Evolutionary conservation across 2,797 vertebrate genomes (phyloP).

Genomic region (Epinephelus awoara): DNA sequence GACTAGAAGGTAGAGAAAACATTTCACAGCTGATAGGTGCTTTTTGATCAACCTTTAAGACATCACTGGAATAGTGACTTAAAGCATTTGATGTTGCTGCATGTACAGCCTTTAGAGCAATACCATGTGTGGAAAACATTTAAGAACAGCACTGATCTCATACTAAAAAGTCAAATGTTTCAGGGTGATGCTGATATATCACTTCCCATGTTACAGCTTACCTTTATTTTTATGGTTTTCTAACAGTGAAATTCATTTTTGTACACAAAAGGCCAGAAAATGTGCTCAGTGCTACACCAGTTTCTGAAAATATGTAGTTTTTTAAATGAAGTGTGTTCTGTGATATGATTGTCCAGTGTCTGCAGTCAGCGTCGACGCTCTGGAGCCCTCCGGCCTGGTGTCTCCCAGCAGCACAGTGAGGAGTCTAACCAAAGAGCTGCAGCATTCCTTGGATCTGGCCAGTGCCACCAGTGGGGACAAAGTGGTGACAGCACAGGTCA

Average conservation of each 20-base stretch:
- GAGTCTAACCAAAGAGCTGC: conserved; percentile 91
- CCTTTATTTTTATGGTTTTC: not conserved
- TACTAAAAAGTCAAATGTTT: not conserved
- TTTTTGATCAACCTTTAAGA: not conserved
- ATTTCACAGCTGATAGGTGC: too few relatives aligned
- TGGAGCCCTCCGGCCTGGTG: conserved; percentile 89
- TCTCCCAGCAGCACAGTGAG: conserved; percentile 89
- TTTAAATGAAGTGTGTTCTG: not conserved
- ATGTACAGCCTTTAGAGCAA: not conserved
- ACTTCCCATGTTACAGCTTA: not conserved
- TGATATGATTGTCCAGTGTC: conserved; percentile 81
- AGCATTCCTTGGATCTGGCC: conserved; percentile 97
- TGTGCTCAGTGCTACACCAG: not conserved
- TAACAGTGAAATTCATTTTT: not conserved
- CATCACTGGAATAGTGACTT: not conserved
- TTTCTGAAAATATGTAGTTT: too few relatives aligned
- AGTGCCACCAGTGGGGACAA: conserved; percentile 98
- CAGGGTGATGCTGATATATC: not conserved
- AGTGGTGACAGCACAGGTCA: conserved; percentile 96
- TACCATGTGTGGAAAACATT: not conserved
- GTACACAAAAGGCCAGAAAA: not conserved
- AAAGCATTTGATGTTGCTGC: not conserved
- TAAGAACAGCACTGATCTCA: not conserved
- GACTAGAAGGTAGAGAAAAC: conserved; percentile 88
- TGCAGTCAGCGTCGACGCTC: conserved; percentile 72